Evolutionary conservation across 2,113 vertebrate species (phyloP).

Genomic region (Myiozetetes cayanensis): DNA sequence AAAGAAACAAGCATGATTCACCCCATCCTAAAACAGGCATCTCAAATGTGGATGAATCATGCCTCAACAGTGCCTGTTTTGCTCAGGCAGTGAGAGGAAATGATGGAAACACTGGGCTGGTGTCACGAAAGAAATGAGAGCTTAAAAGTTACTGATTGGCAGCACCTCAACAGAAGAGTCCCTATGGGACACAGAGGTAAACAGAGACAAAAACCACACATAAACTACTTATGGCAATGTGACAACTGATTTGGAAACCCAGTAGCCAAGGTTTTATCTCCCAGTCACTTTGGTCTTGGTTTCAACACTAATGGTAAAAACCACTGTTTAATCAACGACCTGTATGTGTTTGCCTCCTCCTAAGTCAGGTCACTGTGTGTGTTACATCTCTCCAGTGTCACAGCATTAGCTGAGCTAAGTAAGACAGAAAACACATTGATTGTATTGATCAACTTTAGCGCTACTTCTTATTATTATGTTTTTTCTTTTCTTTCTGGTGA

Average conservation of each 20-base stretch:
- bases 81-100: not conserved
- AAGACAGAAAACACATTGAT: not conserved
- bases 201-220: accelerated
- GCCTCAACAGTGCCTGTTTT: not conserved
- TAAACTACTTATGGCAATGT: not conserved
- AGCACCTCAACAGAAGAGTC: not conserved
- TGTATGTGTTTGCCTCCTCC: not conserved
- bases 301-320: not conserved
- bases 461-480: not conserved
- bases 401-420: not conserved
- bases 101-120: not conserved
- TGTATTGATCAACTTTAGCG: not conserved
- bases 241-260: not conserved
- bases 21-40: constrained; percentile 9
- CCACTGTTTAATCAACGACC: not conserved
- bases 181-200: not conserved
- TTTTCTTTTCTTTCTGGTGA: not conserved
- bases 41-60: constrained; percentile 34
- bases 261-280: not conserved
- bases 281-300: too few relatives aligned
- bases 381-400: not conserved
- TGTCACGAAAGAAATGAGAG: not conserved
- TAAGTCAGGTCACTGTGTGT: not conserved
- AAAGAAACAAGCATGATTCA: constrained; percentile 36
- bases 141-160: not conserved